These are phyloP conservation scores for Carcinoscorpius rotundicauda DNA, from an alignment of 1,140 invertebrate genomes.

Conservation along the genomic window DNA sequence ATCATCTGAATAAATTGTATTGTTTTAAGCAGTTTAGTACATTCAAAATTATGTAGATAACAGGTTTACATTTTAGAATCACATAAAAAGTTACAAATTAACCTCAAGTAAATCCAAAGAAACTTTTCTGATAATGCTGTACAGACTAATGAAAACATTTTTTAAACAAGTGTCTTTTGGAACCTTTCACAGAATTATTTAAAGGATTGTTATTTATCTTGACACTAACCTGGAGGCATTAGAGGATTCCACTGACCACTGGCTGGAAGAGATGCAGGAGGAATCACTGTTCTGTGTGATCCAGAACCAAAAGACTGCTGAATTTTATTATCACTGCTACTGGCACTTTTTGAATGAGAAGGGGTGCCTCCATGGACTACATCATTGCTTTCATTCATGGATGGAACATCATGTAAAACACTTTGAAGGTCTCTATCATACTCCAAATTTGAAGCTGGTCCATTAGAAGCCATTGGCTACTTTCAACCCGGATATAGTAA, in stretches of 20 bases:
- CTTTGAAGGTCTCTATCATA: constrained; percentile 67
- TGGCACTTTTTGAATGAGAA: constrained; percentile 27
- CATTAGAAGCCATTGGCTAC: constrained; percentile 8
- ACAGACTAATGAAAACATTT: too few species aligned
- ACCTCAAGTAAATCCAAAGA: too few species aligned
- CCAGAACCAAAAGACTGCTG: constrained; percentile 9
- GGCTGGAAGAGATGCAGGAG: constrained; percentile 21
- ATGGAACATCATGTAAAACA: constrained; percentile 71
- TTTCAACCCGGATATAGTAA: too few species aligned
- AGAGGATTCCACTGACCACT: constrained; percentile 6
- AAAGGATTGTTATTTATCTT: background rate
- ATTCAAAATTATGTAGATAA: too few species aligned
- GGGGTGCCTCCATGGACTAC: constrained; percentile 55
- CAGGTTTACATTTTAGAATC: too few species aligned
- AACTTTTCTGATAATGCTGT: too few species aligned
- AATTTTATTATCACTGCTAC: constrained; percentile 7
- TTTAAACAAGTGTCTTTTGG: too few species aligned
- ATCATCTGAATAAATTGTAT: too few species aligned
- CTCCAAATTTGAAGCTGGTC: constrained; percentile 14
- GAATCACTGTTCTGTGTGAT: constrained; percentile 12
- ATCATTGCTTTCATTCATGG: constrained; percentile 58
- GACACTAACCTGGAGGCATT: background rate
- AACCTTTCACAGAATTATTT: background rate
- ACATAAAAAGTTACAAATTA: too few species aligned
- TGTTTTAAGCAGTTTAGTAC: too few species aligned